Conservation (phyloP, 92 coral and sea anemone genomes). For the Porites cylindrica region DNA sequence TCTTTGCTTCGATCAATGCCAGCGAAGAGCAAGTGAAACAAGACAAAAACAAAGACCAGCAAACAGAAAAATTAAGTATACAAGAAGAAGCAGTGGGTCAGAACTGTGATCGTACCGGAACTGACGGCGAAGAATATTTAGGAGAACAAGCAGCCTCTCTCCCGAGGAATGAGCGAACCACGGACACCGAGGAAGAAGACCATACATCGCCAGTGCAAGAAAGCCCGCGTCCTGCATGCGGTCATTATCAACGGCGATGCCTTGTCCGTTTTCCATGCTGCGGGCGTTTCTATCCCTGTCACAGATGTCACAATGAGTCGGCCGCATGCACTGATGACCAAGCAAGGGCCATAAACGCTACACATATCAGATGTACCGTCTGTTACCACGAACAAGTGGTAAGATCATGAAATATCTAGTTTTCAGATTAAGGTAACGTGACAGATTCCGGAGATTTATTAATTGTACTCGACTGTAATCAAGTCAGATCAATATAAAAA, state of each 20-base stretch:
- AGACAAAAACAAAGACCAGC: not conserved
- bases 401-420: not conserved
- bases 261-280: conserved; percentile 82
- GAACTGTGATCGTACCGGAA: not conserved
- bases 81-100: not conserved
- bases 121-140: not conserved
- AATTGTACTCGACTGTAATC: too few species aligned
- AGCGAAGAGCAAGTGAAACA: not conserved
- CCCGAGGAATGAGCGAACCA: not conserved
- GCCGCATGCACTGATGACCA: conserved; percentile 60
- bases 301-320: conserved; percentile 92
- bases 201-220: conserved; percentile 57
- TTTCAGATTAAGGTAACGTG: not conserved
- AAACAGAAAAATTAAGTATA: not conserved
- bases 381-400: conserved; percentile 81
- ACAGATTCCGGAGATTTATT: too few species aligned
- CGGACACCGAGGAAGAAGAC: not conserved
- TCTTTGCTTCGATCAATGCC: not conserved
- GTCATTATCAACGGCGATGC: conserved; percentile 86
- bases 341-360: conserved; percentile 73
- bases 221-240: conserved; percentile 54
- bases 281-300: conserved; percentile 76
- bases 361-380: conserved; percentile 66
- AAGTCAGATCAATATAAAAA: too few species aligned
- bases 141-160: not conserved